Base-by-base conservation (phyloP, 2,888 invertebrate species). In the Drosophila barbarae region DNA sequence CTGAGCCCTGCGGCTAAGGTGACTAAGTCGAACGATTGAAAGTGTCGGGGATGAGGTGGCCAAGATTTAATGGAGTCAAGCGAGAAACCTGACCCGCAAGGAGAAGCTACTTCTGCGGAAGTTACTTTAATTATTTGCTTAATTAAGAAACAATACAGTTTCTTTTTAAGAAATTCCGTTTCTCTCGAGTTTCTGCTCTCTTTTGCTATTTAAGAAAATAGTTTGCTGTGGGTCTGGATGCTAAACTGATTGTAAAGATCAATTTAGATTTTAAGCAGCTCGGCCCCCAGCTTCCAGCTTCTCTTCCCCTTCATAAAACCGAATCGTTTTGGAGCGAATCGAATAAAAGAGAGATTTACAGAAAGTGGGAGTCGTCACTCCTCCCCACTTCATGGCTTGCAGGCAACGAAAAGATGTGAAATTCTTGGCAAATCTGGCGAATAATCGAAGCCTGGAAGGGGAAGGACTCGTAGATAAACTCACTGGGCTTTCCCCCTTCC, bases 401-500 rank as follows among this genome's bases (percentile, higher is more conserved):
- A 4, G 34, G 12, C 53, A 13, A 32, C n/a, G 15, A 32, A 15
- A 59, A 59, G 30, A 59, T 59, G 59, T 18, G 34, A 59, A 59
- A 58, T 64, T 64, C 51, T 51, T 32, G 64, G 42, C 42, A 63
- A 63, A 64, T 64, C 51, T 51, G 13, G 36, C 51, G 36, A 52
- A 64, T 63, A 63, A 63, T 63, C 63, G 65, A 38, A 44, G 64
- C 51, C 35, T 21, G 60, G 51, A 12, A 35, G 18, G 36, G 36
- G 47, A 35, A 26, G 54, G 30, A 66, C 50, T 52, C 52, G 60
- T 9, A 59, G 61, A 76, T 72, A 76, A 76, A 58, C 73, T 70
- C 50, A 30, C 59, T 56, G 39, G 39, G 34, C 49, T 36, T 52
- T 21, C 21, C 21, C 21, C 21, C 3, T 21, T 2, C 26, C 7